phyloP scores from a whole-genome alignment of 2,888 invertebrate species.

The Norana najaformis region DNA sequence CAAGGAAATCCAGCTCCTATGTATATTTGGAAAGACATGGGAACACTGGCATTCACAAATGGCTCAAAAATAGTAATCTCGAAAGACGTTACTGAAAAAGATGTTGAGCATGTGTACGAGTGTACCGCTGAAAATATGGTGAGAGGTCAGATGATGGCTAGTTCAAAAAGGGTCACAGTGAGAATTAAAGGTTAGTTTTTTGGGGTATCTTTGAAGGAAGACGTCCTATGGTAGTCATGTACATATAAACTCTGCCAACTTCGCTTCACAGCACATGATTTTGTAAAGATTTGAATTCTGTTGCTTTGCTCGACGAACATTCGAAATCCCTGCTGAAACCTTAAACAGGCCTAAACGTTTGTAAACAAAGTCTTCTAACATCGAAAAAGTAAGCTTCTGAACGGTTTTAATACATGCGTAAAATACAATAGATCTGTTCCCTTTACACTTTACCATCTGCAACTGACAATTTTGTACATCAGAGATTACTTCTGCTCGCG shows the following conservation, averaged over 20 bases:
- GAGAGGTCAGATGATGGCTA: background rate
- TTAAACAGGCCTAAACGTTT: no score
- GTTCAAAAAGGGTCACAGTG: background rate
- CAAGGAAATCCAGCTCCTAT: background rate
- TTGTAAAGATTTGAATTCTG: no score
- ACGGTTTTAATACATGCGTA: no score
- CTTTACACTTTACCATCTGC: no score
- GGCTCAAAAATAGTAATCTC: background rate
- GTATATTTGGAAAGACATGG: background rate
- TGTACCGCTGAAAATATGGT: background rate
- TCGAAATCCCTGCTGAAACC: no score
- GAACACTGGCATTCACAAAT: background rate
- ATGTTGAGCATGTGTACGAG: background rate
- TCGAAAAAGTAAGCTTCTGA: no score
- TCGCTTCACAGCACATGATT: no score
- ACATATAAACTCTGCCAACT: no score
- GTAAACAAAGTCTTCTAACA: no score
- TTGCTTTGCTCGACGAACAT: no score
- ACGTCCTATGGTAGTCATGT: background rate
- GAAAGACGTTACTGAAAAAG: background rate
- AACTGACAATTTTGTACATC: background rate
- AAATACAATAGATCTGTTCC: no score
- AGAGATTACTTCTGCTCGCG: background rate
- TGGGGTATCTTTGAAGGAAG: background rate
- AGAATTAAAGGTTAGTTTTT: background rate